Conservation (phyloP, 2,888 invertebrate genomes). For the Chromoteleia sp. region DNA sequence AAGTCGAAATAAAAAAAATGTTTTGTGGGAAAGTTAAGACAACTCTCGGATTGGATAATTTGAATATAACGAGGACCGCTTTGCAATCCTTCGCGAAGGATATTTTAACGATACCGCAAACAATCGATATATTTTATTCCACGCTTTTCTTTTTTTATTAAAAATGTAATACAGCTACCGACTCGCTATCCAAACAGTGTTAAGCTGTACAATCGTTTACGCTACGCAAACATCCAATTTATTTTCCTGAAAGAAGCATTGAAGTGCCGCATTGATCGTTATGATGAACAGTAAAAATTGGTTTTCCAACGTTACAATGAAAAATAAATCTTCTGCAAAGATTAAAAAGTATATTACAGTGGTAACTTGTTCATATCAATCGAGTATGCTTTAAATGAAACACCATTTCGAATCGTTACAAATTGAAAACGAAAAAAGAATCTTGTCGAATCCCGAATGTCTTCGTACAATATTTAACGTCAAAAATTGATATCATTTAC, state of each 20-base stretch:
- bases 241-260: slow-evolving; percentile 64
- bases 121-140: slow-evolving; percentile 19
- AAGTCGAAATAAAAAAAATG: too few species aligned
- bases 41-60: not conserved
- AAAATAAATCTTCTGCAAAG: slow-evolving; percentile 51
- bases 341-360: slow-evolving; percentile 58
- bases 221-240: slow-evolving; percentile 68
- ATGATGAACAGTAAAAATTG: slow-evolving; percentile 65
- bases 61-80: slow-evolving; percentile 3
- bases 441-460: too few species aligned
- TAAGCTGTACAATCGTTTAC: slow-evolving; percentile 64
- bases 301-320: slow-evolving; percentile 55
- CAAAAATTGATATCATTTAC: too few species aligned
- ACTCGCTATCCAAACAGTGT: slow-evolving; percentile 57
- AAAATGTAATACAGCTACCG: slow-evolving; percentile 59
- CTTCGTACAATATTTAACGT: too few species aligned
- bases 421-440: not conserved
- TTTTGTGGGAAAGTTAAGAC: too few species aligned
- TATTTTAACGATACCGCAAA: slow-evolving; percentile 11
- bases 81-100: not conserved
- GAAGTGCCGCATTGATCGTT: slow-evolving; percentile 59
- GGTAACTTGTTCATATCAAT: slow-evolving; percentile 42
- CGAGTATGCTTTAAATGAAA: slow-evolving; percentile 20
- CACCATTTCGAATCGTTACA: not conserved
- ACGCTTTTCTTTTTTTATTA: slow-evolving; percentile 32